These are phyloP conservation scores for Syngnathus typhle DNA, from an alignment of 2,113 vertebrate genomes.

Conservation along the genomic window DNA sequence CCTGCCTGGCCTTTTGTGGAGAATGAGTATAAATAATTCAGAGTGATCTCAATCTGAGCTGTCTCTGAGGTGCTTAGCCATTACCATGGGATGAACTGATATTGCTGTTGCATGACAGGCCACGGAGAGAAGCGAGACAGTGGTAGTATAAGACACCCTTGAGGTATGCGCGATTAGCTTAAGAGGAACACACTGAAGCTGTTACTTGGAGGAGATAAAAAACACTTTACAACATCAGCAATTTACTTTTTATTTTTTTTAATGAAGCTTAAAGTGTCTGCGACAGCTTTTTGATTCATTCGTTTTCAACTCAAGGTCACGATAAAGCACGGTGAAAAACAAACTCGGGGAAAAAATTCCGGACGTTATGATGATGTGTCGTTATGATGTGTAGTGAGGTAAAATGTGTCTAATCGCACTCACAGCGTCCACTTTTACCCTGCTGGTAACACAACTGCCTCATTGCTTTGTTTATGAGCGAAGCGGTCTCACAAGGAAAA, in stretches of 20 bases:
- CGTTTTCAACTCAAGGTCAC: neutral
- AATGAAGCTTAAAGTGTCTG: neutral
- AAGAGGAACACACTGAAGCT: constrained; percentile 22
- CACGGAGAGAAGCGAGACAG: constrained; percentile 33
- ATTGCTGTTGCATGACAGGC: constrained; percentile 56
- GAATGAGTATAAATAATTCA: constrained; percentile 69
- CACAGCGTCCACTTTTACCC: constrained; percentile 39
- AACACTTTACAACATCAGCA: neutral
- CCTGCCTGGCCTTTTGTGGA: constrained; percentile 36
- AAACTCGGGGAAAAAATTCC: neutral
- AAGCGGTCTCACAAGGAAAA: neutral
- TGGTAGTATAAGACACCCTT: constrained; percentile 44
- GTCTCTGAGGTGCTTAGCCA: constrained; percentile 48
- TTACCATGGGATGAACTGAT: constrained; percentile 55
- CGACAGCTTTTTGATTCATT: neutral
- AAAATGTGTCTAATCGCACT: constrained; percentile 46
- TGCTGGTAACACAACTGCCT: constrained; percentile 34
- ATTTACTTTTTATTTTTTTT: neutral
- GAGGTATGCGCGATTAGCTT: constrained; percentile 43
- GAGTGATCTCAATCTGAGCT: constrained; percentile 51
- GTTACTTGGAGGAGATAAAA: constrained; percentile 24
- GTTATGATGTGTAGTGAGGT: constrained; percentile 22
- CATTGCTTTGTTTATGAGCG: neutral
- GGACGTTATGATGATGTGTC: constrained; percentile 13
- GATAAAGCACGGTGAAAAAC: neutral